These are phyloP conservation scores for Potamarius usumacintae DNA, from an alignment of 2,113 vertebrate species.

Conservation along the genomic window DNA sequence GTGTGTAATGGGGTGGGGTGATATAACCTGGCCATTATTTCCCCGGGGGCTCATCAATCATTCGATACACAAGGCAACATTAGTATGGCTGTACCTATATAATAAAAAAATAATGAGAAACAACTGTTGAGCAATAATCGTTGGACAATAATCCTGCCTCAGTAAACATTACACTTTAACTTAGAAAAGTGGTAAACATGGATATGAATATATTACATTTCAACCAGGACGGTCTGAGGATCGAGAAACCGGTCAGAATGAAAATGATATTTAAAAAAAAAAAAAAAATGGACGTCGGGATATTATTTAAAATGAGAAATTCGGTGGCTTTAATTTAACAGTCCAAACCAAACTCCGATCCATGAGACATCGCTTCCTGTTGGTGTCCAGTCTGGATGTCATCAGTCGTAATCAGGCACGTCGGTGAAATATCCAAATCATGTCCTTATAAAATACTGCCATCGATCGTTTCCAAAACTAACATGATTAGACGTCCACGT, in stretches of 20 bases:
- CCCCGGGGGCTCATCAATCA: not conserved
- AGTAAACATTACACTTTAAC: conserved; percentile 53
- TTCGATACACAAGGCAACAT: not conserved
- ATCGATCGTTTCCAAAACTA: not conserved
- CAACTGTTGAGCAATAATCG: conserved; percentile 39
- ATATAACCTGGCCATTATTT: not conserved
- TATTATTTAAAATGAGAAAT: conserved; percentile 3
- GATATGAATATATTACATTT: conserved; percentile 58
- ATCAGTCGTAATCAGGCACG: conserved; percentile 41
- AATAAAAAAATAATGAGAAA: conserved; percentile 30
- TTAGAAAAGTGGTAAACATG: conserved; percentile 45
- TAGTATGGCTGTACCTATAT: conserved; percentile 8
- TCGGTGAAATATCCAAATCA: conserved; percentile 45
- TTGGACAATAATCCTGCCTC: conserved; percentile 75
- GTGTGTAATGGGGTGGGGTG: not conserved
- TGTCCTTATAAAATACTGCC: conserved; percentile 23
- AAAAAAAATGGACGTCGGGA: not conserved
- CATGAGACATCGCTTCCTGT: not conserved
- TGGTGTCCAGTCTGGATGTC: conserved; percentile 20
- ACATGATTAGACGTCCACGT: not conserved
- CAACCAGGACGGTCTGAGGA: conserved; percentile 17
- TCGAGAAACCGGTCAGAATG: not conserved
- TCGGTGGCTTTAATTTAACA: conserved; percentile 9
- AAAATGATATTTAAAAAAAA: not conserved
- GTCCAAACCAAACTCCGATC: not conserved